phyloP scores from a whole-genome alignment of 2,797 vertebrate species.

The Helostoma temminkii region DNA sequence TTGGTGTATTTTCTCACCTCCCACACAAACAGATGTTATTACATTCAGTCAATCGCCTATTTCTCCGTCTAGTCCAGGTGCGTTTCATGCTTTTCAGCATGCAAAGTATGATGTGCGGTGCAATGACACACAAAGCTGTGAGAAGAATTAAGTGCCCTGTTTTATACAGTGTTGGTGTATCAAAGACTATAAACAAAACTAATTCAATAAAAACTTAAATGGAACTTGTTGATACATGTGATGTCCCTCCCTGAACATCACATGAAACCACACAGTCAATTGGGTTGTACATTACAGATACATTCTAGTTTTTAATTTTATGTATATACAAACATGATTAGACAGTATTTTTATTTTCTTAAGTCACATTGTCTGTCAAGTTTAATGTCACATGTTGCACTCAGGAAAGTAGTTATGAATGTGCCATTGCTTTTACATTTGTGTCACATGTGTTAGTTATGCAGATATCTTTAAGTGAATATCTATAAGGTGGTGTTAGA shows the following conservation, averaged over 20 bases:
- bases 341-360: not conserved
- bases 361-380: constrained; percentile 24
- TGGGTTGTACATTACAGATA: not conserved
- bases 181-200: not conserved
- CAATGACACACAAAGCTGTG: constrained; percentile 7
- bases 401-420: constrained; percentile 26
- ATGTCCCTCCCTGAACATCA: not conserved
- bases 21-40: constrained; percentile 31
- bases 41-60: constrained; percentile 8
- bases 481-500: not conserved
- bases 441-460: not conserved
- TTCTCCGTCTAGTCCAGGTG: constrained; percentile 15
- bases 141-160: not conserved
- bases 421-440: not conserved
- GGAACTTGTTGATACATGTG: not conserved
- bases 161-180: not conserved
- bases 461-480: not conserved
- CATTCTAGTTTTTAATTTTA: constrained; percentile 20
- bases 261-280: no score
- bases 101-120: not conserved
- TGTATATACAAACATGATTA: constrained; percentile 4
- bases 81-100: constrained; percentile 14
- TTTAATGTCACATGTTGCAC: not conserved
- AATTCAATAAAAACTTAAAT: constrained; percentile 11
- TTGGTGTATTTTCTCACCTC: constrained; percentile 36